Evolutionary conservation across 2,113 vertebrate species (phyloP), one percentile per base, ranked within the genome.

Genomic region (Tringa solitaria): DNA sequence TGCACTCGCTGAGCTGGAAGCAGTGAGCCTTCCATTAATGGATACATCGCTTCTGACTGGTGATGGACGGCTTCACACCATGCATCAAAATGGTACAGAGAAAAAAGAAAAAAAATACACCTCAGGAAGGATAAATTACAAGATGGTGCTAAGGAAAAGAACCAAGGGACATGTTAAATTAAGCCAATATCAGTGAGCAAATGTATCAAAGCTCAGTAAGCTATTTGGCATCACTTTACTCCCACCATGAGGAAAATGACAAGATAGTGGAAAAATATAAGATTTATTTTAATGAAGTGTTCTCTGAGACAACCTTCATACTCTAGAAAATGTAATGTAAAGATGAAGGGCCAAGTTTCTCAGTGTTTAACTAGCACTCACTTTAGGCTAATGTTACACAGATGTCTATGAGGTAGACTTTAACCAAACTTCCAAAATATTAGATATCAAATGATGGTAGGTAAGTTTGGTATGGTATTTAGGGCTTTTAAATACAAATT

Each of bases 171-270:
- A 27, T 68, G 57, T 94, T 93, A 70, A 88, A 93, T 77, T 74
- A 90, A 92, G 56, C 27, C n/a, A 54, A 9, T 50, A 92, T 61
- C 53, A 19, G 46, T 60, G 56, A 91, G n/a, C 26, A 94, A 88
- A 86, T 67, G 26, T 68, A 79, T 80, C 45, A 93, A 90, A 69
- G 19, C 50, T 91, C 61, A 69, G 69, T 79, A 90, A 92, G 57
- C 14, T 92, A 45, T 74, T 88, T 84, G 78, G 73, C 43, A 93
- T 33, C n/a, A 30, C 59, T 90, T 84, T 90, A 92, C 46, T 95
- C 85, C 37, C 93, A 67, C 43, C 37, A 88, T 90, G 93, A 77
- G 59, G 75, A 89, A 96, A 96, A 89, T 46, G 67, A 85, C 79
- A 86, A 87, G 37, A 41, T 28, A 77, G 73, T 82, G 53, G 37